Evolutionary conservation across 2,113 vertebrate species (phyloP).

Genomic region (Salvelinus sp.): DNA sequence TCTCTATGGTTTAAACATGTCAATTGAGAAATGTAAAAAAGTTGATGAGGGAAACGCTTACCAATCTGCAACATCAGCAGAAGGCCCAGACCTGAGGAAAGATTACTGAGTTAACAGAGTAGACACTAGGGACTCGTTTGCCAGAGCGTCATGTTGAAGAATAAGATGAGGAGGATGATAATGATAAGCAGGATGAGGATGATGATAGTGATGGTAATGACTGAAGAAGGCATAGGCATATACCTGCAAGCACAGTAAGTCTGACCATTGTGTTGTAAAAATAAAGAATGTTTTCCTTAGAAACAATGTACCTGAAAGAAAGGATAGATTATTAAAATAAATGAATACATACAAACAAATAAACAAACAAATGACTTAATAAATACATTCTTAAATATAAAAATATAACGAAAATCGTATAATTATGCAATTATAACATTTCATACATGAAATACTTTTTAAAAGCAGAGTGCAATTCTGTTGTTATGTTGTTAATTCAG

Average conservation of each 20-base stretch:
- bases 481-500: too few relatives aligned
- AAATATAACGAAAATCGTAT: not conserved
- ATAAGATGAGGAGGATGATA: too few relatives aligned
- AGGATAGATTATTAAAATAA: not conserved
- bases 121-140: not conserved
- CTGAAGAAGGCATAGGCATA: not conserved
- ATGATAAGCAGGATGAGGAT: not conserved
- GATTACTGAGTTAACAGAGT: not conserved
- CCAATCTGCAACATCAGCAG: constrained; percentile 66
- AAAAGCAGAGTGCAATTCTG: too few relatives aligned
- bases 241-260: constrained; percentile 62
- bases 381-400: not conserved
- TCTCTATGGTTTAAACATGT: not conserved
- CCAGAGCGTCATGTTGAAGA: too few relatives aligned
- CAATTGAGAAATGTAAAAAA: not conserved
- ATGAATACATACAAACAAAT: not conserved
- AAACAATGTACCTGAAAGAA: not conserved
- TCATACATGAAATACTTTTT: too few relatives aligned
- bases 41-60: constrained; percentile 33
- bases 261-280: constrained; percentile 47
- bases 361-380: constrained; percentile 10
- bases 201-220: not conserved
- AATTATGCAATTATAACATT: too few relatives aligned
- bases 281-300: not conserved
- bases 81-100: constrained; percentile 55